Conservation (phyloP, 2,888 invertebrate genomes). For the Chalcis sispes region DNA sequence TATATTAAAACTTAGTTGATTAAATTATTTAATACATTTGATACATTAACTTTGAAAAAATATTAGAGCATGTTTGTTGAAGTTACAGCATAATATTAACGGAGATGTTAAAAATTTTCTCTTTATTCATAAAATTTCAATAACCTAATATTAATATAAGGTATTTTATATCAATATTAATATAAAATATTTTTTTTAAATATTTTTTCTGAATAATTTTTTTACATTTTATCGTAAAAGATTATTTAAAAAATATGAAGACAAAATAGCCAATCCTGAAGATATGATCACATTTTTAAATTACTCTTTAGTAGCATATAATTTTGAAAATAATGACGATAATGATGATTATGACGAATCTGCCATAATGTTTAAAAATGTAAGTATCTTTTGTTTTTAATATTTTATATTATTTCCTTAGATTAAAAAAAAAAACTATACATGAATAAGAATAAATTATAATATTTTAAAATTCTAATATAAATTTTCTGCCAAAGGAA, state of each 20-base stretch:
- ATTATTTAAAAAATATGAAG: slow-evolving; percentile 86
- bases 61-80: no score
- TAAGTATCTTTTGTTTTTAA: slow-evolving; percentile 8
- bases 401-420: neutral
- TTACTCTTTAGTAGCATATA: slow-evolving; percentile 2
- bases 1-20: no score
- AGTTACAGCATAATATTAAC: no score
- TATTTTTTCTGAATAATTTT: neutral
- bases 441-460: no score
- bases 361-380: slow-evolving; percentile 11
- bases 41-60: no score
- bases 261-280: slow-evolving; percentile 88
- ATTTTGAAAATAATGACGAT: neutral
- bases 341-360: slow-evolving; percentile 41
- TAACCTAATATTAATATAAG: no score
- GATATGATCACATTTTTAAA: slow-evolving; percentile 74
- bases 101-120: no score
- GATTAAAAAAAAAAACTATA: neutral
- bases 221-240: slow-evolving; percentile 74
- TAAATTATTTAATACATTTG: no score
- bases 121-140: no score
- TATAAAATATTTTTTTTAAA: neutral
- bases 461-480: neutral
- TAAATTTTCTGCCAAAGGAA: slow-evolving; percentile 16
- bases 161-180: neutral